phyloP scores from a whole-genome alignment of 2,888 invertebrate species.

The Nineta flava region DNA sequence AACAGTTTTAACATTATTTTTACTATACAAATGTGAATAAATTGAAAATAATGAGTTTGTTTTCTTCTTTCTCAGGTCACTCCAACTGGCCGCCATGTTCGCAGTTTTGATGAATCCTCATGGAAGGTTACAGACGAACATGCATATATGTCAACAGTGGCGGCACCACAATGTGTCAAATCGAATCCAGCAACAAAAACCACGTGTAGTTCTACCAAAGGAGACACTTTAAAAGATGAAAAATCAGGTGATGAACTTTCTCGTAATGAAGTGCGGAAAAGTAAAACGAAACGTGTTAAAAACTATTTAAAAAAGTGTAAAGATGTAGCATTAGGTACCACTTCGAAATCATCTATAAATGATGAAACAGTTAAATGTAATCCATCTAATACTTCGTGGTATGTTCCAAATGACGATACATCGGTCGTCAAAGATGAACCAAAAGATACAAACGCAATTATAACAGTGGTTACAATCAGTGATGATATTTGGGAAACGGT shows the following conservation, averaged over 20 bases:
- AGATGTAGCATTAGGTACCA: slow-evolving; percentile 24
- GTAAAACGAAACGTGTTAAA: slow-evolving; percentile 35
- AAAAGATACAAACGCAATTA: slow-evolving; percentile 19
- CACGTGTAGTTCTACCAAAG: neutral
- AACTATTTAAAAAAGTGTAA: slow-evolving; percentile 35
- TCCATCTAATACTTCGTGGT: slow-evolving; percentile 19
- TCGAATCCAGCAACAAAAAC: neutral
- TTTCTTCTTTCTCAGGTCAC: slow-evolving; percentile 25
- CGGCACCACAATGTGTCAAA: too few species aligned
- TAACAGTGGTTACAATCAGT: slow-evolving; percentile 4
- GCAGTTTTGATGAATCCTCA: slow-evolving; percentile 26
- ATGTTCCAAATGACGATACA: slow-evolving; percentile 12
- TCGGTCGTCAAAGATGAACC: slow-evolving; percentile 15
- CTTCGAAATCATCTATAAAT: slow-evolving; percentile 1
- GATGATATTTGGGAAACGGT: neutral
- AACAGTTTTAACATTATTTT: neutral
- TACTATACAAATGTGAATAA: neutral
- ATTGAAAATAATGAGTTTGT: neutral
- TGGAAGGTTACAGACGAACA: slow-evolving; percentile 24
- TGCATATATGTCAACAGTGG: slow-evolving; percentile 9
- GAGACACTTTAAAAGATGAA: neutral
- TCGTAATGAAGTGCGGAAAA: slow-evolving; percentile 29
- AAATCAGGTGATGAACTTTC: slow-evolving; percentile 19
- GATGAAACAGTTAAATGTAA: slow-evolving; percentile 5
- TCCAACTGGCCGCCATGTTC: slow-evolving; percentile 23